Percentiles rank a stretch among this genome's conserved stretches.
Evolutionary conservation across 1,140 invertebrate species (phyloP).

Genomic region (Reticulitermes speratus): DNA sequence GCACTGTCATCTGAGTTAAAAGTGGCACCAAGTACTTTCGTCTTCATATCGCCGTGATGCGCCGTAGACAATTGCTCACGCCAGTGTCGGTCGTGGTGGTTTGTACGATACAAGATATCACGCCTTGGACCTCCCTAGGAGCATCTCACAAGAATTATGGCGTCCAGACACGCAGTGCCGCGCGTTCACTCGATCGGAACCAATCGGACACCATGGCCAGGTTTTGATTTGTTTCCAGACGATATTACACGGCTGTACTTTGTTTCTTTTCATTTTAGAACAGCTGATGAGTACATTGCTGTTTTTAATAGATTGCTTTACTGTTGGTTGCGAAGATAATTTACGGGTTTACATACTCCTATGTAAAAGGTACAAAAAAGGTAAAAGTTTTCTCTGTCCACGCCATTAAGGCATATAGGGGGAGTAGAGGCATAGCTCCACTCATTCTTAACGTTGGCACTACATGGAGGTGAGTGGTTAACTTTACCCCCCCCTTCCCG

Average conservation of each 20-base stretch:
- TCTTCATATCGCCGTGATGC: background rate
- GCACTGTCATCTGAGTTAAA: too few species aligned
- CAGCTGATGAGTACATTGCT: background rate
- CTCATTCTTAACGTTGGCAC: too few species aligned
- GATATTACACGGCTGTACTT: background rate
- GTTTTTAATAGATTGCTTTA: conserved; percentile 1
- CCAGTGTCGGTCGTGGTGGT: background rate
- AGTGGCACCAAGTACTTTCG: background rate
- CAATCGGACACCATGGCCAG: background rate
- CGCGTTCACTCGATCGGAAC: conserved; percentile 4
- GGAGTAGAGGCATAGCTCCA: too few species aligned
- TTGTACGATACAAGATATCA: background rate
- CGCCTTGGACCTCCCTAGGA: background rate
- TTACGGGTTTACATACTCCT: too few species aligned
- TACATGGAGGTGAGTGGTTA: too few species aligned
- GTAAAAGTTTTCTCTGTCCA: too few species aligned
- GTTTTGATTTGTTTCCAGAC: background rate
- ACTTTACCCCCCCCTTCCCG: too few species aligned
- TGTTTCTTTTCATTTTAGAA: too few species aligned
- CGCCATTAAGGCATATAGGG: too few species aligned
- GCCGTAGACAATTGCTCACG: background rate
- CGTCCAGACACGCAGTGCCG: background rate
- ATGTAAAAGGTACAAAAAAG: too few species aligned
- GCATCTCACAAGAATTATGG: conserved; percentile 1
- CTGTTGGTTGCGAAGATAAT: too few species aligned